phyloP scores from a whole-genome alignment of 1,140 invertebrate genomes.

The Drosophila pandora region DNA sequence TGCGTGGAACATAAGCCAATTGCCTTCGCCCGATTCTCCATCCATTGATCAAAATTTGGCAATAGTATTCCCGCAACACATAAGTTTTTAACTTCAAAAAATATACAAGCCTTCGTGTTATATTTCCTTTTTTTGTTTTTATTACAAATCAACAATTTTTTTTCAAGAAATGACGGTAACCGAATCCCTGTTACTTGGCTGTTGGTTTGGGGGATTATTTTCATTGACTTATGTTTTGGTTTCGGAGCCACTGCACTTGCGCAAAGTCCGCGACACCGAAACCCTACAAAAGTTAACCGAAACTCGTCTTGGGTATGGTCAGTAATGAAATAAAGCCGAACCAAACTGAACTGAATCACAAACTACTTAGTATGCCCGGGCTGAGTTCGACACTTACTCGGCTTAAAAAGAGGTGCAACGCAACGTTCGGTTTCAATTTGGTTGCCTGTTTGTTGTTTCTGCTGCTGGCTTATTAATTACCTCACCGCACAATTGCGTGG shows the following conservation, averaged over 20 bases:
- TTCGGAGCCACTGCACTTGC: constrained; percentile 44
- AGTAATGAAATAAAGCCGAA: constrained; percentile 58
- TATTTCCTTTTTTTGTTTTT: neutral
- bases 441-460: constrained; percentile 9
- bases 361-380: constrained; percentile 75
- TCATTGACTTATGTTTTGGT: constrained; percentile 26
- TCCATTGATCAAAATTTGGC: too few relatives aligned
- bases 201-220: constrained; percentile 10
- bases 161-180: constrained; percentile 17
- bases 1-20: too few relatives aligned
- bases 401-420: constrained; percentile 20
- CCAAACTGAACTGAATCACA: constrained; percentile 35
- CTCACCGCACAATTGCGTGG: constrained; percentile 76
- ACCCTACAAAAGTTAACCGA: constrained; percentile 55
- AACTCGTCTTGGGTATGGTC: constrained; percentile 76
- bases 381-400: constrained; percentile 39
- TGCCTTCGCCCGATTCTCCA: too few relatives aligned
- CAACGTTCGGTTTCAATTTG: constrained; percentile 71
- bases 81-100: too few relatives aligned
- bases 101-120: too few relatives aligned
- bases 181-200: neutral
- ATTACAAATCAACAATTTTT: constrained; percentile 21
- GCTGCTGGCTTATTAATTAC: constrained; percentile 78
- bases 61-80: too few relatives aligned
- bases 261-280: constrained; percentile 36